These are phyloP conservation scores for Leptoteleia sp. DNA, from an alignment of 1,140 invertebrate species.

Conservation along the genomic window DNA sequence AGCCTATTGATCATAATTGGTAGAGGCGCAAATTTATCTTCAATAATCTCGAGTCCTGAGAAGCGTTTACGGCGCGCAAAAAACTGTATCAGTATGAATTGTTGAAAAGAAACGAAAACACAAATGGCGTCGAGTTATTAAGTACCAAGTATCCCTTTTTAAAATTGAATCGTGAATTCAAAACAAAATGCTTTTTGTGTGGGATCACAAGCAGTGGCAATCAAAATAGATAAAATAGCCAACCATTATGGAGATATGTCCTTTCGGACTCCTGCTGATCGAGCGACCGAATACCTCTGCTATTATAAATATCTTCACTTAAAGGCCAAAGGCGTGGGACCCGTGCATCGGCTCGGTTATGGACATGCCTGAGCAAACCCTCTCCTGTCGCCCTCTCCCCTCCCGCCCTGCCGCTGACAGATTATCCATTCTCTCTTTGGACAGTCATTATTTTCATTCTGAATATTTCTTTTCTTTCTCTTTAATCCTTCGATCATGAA, in stretches of 20 bases:
- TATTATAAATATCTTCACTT: constrained; percentile 76
- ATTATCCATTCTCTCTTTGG: constrained; percentile 66
- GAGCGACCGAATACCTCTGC: constrained; percentile 71
- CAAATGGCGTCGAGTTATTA: constrained; percentile 26
- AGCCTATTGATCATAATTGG: too few relatives aligned
- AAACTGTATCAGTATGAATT: constrained; percentile 19
- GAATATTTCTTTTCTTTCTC: constrained; percentile 56
- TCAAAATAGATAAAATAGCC: constrained; percentile 74
- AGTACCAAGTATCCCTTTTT: constrained; percentile 37
- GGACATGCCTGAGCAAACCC: constrained; percentile 64
- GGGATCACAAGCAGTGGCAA: constrained; percentile 68
- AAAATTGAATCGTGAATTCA: constrained; percentile 55
- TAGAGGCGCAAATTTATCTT: too few relatives aligned
- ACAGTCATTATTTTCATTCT: constrained; percentile 66
- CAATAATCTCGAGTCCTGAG: too few relatives aligned
- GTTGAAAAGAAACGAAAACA: constrained; percentile 24
- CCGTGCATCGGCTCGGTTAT: constrained; percentile 60
- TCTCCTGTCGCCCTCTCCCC: constrained; percentile 17
- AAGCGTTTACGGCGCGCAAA: too few relatives aligned
- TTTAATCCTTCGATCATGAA: constrained; percentile 63
- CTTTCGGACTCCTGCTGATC: constrained; percentile 74
- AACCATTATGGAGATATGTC: constrained; percentile 74
- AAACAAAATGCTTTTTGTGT: constrained; percentile 59
- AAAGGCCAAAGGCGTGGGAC: constrained; percentile 73
- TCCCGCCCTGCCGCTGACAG: constrained; percentile 57